Base-by-base conservation (phyloP, 2,113 vertebrate species). In the Semicossyphus pulcher region DNA sequence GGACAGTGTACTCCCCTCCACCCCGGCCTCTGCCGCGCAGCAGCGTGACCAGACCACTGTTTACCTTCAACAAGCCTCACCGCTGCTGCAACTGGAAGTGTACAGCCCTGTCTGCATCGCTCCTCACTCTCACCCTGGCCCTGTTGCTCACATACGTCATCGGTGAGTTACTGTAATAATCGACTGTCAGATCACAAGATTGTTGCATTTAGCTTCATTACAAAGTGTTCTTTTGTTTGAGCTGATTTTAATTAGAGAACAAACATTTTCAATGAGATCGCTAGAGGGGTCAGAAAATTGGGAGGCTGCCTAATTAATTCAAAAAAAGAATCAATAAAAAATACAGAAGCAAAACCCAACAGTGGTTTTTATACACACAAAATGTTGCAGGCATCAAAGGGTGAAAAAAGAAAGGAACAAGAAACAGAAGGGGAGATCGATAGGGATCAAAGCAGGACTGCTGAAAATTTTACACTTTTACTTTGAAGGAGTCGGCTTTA, bases 51-150 rank as follows among this genome's bases (percentile, higher is more conserved):
- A 91, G 97, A 82, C 96, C 97, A 59, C 93, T 96, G 91, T 99
- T 99, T 92, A 96, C 96, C 80, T 98, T 99, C 89, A 96, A 96
- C 95, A 99, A 99, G 94, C 96, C 97, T 29, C 97, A 98, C 76
- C 95, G 96, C 89, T 98, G 97, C 86, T 99, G 97, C 92, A 98
- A 98, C 89, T 98, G 97, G 97, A 98, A 97, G 90, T 99, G 97
- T 31, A 98, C 97, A 0, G 97, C 97, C 25, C 79, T 99, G 92
- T 98, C 97, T 0, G 97, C 97, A 7, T 97, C 96, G 0, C 97
- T 96, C 1, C 95, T 99, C 67, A 98, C 97, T 0, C 95, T 98
- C 76, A 96, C 96, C 16, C 89, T 99, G 84, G 97, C 97, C 1
- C 84, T 99, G 88, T 85, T 98, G 83, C 95, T 99, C 64, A 94